These are phyloP conservation scores for Myotis vivesi DNA, from an alignment of 2,797 vertebrate genomes.

Conservation along the genomic window DNA sequence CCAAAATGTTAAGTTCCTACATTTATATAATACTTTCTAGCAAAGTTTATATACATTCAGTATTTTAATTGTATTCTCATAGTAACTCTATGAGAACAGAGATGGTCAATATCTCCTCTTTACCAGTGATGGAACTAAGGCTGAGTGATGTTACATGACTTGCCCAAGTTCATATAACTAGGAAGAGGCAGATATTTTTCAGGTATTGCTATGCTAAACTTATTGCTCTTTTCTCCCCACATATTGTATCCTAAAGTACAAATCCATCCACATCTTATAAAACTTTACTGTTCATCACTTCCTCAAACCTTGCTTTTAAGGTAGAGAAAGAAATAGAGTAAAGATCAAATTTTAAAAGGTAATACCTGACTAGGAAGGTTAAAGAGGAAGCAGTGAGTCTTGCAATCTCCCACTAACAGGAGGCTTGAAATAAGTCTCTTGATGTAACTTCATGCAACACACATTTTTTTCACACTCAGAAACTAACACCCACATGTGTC, in stretches of 20 bases:
- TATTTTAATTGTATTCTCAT: background rate
- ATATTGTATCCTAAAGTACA: background rate
- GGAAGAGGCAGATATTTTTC: background rate
- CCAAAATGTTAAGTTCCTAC: constrained; percentile 4
- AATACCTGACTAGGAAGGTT: background rate
- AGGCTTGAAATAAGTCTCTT: background rate
- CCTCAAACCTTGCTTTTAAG: background rate
- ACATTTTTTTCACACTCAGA: background rate
- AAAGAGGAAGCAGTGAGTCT: background rate
- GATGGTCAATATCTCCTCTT: background rate
- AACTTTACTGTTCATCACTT: background rate
- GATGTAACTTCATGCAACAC: background rate
- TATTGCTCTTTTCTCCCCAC: background rate
- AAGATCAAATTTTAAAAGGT: background rate
- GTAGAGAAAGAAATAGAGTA: background rate
- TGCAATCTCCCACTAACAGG: background rate
- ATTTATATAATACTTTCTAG: background rate
- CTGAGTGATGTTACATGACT: background rate
- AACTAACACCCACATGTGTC: background rate
- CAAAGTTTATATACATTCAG: background rate
- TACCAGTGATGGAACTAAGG: background rate
- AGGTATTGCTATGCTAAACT: background rate
- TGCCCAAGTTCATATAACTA: background rate
- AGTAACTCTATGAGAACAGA: background rate
- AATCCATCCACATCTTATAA: background rate